Evolutionary conservation across 2,113 vertebrate genomes (phyloP).

Genomic region (Heterotilapia buettikoferi): DNA sequence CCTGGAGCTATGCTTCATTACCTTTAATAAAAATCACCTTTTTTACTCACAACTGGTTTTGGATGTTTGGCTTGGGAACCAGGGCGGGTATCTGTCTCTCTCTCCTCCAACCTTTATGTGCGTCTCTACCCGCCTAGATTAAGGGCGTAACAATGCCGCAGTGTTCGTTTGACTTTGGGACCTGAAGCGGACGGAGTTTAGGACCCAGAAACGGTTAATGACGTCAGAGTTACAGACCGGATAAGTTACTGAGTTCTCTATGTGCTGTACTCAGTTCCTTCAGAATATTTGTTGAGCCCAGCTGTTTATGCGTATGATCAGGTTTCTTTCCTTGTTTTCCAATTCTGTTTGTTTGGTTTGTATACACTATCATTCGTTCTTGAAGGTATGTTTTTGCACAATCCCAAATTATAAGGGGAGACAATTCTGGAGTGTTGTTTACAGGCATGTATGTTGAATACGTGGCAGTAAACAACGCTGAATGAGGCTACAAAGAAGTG

Average conservation of each 20-base stretch:
- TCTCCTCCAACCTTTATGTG: too few relatives aligned
- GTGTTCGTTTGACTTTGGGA: background rate
- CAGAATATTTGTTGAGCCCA: background rate
- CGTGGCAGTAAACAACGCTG: background rate
- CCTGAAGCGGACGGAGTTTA: accelerated
- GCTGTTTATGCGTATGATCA: background rate
- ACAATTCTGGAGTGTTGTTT: background rate
- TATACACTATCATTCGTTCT: background rate
- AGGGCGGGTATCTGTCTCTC: too few relatives aligned
- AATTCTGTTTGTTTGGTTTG: background rate
- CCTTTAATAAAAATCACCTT: too few relatives aligned
- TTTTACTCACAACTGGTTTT: too few relatives aligned
- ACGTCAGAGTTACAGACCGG: too few relatives aligned
- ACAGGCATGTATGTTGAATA: background rate
- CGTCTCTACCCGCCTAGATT: too few relatives aligned
- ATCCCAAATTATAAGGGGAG: background rate
- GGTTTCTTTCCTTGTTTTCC: background rate
- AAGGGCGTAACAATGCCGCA: too few relatives aligned
- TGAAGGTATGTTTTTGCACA: background rate
- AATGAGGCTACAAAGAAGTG: background rate
- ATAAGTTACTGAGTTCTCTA: background rate
- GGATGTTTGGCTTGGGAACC: too few relatives aligned
- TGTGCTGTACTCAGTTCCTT: background rate
- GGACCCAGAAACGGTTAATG: background rate
- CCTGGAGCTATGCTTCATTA: too few relatives aligned